Evolutionary conservation across 2,888 invertebrate species (phyloP).

Genomic region (Beris chalybata): DNA sequence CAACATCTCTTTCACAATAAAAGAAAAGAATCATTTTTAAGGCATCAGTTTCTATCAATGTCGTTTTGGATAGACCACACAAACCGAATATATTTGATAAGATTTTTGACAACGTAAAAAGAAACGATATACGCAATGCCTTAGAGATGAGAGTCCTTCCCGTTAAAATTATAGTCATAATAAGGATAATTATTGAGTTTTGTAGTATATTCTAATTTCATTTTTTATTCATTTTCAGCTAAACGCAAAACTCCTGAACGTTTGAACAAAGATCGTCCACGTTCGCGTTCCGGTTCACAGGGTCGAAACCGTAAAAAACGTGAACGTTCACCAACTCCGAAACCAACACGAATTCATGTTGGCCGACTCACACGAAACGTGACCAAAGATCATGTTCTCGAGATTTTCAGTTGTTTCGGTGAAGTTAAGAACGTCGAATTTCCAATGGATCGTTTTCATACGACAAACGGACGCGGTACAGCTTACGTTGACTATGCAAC

Average conservation of each 20-base stretch:
- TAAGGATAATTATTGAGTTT: too few relatives aligned
- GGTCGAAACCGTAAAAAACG: constrained; percentile 65
- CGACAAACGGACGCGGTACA: constrained; percentile 86
- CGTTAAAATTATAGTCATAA: too few relatives aligned
- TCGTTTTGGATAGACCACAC: too few relatives aligned
- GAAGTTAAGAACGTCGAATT: constrained; percentile 87
- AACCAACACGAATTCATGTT: constrained; percentile 91
- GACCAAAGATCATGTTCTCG: constrained; percentile 83
- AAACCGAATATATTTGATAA: too few relatives aligned
- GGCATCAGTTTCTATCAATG: too few relatives aligned
- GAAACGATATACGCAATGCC: too few relatives aligned
- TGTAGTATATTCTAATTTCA: too few relatives aligned
- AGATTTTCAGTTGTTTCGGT: constrained; percentile 90
- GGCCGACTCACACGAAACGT: constrained; percentile 92
- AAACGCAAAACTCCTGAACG: constrained; percentile 44
- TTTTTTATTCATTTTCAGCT: constrained; percentile 9
- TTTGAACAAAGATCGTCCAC: constrained; percentile 43
- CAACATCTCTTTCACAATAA: too few relatives aligned
- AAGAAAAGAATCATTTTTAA: too few relatives aligned
- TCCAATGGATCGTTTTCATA: constrained; percentile 84
- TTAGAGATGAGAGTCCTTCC: too few relatives aligned
- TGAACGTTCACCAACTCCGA: constrained; percentile 85
- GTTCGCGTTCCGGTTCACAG: constrained; percentile 62
- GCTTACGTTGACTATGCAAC: constrained; percentile 95
- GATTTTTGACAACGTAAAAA: too few relatives aligned